Percentiles rank a stretch among this genome's conserved stretches.
Conservation (phyloP, 2,888 invertebrate genomes). For the Athalia rosae region DNA sequence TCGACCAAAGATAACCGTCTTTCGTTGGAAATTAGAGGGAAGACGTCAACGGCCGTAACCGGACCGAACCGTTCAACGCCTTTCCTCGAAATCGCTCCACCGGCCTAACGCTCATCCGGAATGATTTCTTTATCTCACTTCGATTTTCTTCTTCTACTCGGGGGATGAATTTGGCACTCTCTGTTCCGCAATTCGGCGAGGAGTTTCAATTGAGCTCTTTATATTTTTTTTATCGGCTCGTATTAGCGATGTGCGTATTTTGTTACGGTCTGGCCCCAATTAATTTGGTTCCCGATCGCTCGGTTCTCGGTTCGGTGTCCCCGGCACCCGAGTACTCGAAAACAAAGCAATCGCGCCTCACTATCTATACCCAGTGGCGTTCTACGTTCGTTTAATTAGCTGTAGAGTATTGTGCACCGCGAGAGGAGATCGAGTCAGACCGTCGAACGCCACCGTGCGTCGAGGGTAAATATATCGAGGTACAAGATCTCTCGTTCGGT, state of each 20-base stretch:
- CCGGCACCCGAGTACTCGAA: conserved; percentile 62
- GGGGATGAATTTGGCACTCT: neutral
- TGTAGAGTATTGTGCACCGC: conserved; percentile 69
- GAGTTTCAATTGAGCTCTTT: too few relatives aligned
- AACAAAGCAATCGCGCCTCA: conserved; percentile 72
- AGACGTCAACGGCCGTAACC: conserved; percentile 4
- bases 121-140: neutral
- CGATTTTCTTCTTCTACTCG: neutral
- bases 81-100: conserved; percentile 6
- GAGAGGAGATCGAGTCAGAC: conserved; percentile 47
- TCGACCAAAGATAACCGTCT: neutral
- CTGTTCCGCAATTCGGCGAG: neutral
- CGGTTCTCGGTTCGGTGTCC: neutral
- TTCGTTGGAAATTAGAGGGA: neutral
- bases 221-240: too few relatives aligned
- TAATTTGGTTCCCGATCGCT: conserved; percentile 65
- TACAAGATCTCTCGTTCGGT: conserved; percentile 73
- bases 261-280: conserved; percentile 59
- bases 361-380: conserved; percentile 66
- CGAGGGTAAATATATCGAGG: conserved; percentile 64
- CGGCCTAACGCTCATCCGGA: neutral
- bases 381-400: conserved; percentile 70
- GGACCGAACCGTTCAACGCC: neutral
- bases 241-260: too few relatives aligned
- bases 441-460: conserved; percentile 52